Evolutionary conservation across 1,140 invertebrate species (phyloP), one percentile per base, ranked within the genome.

Genomic region (Listronotus oregonensis): DNA sequence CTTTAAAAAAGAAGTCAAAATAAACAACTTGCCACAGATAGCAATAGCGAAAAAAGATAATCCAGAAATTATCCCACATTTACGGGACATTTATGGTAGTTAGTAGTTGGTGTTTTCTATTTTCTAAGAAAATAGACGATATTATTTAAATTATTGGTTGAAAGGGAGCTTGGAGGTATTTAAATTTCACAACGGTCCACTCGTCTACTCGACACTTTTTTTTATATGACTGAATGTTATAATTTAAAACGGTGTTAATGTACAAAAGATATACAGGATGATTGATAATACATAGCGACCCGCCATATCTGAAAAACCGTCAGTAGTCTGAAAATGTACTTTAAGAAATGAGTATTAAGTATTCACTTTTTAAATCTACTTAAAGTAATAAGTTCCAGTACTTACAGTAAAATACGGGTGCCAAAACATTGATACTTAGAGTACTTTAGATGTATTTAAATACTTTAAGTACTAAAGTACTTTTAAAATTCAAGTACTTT

Each of bases 1-100:
- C 46, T 95, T 95, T 76, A 90, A 90, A 50, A 91, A 93, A 72
- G 91, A 94, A 80, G 88, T 93, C 0, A 89, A 89, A 77, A 94
- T 95, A 66, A 85, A 87, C 58, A 89, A 94, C 78, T 80, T 96
- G 71, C 93, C 93, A 12, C 82, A 82, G 43, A 73, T 90, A 68
- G 82, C 85, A 67, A 70, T 82, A 1, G 81, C 85, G 3, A 85
- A 86, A 78, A 85, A 84, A 44, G 76, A 81, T 14, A 71, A 80
- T n/a, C 73, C 81, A 55, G 83, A 81, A 75, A 60, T 81, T n/a
- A 70, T 74, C 17, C 72, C 74, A 31, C 71, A 77, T 58, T 62
- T 78, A 50, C 64, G 73, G 27, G 70, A 64, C 57, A 60, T 73
- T 57, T 73, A 65, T 21, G 44, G 69, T 43, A 73, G 70, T 72